Evolutionary conservation across 2,888 invertebrate species (phyloP).

Genomic region (Dasysyrphus albostriatus): DNA sequence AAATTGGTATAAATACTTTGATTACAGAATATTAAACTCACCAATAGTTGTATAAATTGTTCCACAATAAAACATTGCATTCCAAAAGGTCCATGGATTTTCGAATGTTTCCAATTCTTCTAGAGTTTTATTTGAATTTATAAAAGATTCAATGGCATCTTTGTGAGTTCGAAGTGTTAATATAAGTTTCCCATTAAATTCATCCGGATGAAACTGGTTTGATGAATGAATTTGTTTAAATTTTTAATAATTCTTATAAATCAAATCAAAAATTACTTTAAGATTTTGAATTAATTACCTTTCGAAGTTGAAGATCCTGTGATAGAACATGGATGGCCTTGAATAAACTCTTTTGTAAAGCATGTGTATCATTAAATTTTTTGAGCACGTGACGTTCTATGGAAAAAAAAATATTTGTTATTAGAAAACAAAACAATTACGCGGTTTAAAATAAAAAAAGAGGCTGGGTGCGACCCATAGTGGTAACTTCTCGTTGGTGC

Average conservation of each 20-base stretch:
- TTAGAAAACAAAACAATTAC: not conserved
- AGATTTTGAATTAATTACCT: constrained; percentile 73
- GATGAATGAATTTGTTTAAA: not conserved
- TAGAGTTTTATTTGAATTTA: constrained; percentile 77
- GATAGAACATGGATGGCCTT: constrained; percentile 79
- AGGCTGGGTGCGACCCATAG: too few species aligned
- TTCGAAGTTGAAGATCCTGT: constrained; percentile 81
- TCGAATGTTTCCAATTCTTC: constrained; percentile 81
- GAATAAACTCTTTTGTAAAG: constrained; percentile 79
- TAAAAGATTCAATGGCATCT: constrained; percentile 81
- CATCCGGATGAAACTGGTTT: constrained; percentile 77
- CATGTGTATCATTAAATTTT: constrained; percentile 74
- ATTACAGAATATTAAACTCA: constrained; percentile 83
- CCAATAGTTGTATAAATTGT: constrained; percentile 96
- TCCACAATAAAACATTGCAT: constrained; percentile 93
- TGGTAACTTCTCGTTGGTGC: too few species aligned
- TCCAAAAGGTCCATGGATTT: constrained; percentile 92
- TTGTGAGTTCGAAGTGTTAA: constrained; percentile 86
- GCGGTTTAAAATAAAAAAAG: not conserved
- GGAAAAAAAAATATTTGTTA: constrained; percentile 28
- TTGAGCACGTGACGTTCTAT: constrained; percentile 77
- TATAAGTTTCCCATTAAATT: constrained; percentile 85
- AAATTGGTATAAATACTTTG: constrained; percentile 6
- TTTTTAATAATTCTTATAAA: not conserved
- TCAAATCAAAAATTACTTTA: not conserved